Percentiles rank a stretch among this genome's conserved stretches.
These are phyloP conservation scores for Esox masquinongy DNA, from an alignment of 2,797 vertebrate species.

Conservation along the genomic window DNA sequence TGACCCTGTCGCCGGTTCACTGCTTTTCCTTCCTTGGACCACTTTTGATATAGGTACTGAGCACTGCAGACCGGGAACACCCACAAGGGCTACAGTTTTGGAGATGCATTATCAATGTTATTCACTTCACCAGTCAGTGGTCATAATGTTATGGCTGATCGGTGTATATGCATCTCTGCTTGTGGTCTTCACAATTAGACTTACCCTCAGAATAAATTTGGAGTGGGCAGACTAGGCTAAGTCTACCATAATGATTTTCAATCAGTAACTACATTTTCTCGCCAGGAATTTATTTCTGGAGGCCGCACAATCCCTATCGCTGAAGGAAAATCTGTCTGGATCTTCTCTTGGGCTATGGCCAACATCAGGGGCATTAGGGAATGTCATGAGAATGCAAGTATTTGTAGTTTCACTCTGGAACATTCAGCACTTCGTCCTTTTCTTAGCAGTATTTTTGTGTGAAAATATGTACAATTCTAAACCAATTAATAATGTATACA, in stretches of 20 bases:
- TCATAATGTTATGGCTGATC: too few species aligned
- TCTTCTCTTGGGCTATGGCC: slow-evolving; percentile 24
- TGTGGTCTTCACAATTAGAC: slow-evolving; percentile 8
- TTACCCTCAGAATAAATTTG: background rate
- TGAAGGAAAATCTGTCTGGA: slow-evolving; percentile 35
- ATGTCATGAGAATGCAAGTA: slow-evolving; percentile 40
- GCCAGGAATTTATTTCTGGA: slow-evolving; percentile 24
- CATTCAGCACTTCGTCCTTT: background rate
- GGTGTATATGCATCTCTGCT: background rate
- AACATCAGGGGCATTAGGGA: slow-evolving; percentile 26
- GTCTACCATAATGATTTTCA: slow-evolving; percentile 26
- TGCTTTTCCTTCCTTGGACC: too few species aligned
- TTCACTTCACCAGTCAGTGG: too few species aligned
- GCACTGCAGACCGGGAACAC: too few species aligned
- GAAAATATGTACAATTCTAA: background rate
- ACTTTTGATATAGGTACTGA: too few species aligned
- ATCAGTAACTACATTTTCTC: slow-evolving; percentile 35
- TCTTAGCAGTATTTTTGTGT: background rate
- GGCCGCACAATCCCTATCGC: slow-evolving; percentile 24
- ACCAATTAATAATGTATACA: too few species aligned
- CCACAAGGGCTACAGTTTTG: too few species aligned
- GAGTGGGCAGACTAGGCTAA: background rate
- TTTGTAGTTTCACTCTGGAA: slow-evolving; percentile 13
- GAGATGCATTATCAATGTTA: too few species aligned
- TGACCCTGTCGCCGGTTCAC: too few species aligned